Evolutionary conservation across 2,888 invertebrate genomes (phyloP).

Genomic region (Gasteruption jaculator): DNA sequence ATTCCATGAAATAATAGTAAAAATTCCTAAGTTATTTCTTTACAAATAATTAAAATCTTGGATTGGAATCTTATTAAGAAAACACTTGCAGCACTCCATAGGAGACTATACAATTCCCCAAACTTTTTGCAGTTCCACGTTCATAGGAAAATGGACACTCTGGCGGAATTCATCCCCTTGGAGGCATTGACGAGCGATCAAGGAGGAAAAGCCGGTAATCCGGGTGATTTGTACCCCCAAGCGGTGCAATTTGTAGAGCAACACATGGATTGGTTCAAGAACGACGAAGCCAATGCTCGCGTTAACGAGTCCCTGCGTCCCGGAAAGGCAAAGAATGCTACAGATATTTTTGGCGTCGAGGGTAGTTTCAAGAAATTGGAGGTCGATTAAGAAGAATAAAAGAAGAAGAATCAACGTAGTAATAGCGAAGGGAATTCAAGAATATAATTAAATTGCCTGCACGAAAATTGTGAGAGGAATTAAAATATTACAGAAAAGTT

Average conservation of each 20-base stretch:
- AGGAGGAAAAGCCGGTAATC: conserved; percentile 57
- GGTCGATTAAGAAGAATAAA: conserved; percentile 66
- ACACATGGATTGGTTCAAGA: conserved; percentile 44
- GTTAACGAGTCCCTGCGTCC: conserved; percentile 60
- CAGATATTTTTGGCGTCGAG: conserved; percentile 63
- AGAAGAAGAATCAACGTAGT: too few species aligned
- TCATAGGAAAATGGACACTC: conserved; percentile 53
- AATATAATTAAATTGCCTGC: too few species aligned
- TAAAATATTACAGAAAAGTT: too few species aligned
- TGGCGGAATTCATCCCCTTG: conserved; percentile 55
- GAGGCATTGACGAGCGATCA: conserved; percentile 61
- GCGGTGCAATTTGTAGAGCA: conserved; percentile 39
- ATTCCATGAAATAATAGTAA: too few species aligned
- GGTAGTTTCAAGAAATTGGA: conserved; percentile 72
- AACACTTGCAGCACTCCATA: too few species aligned
- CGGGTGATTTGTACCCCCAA: conserved; percentile 33
- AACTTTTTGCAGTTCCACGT: conserved; percentile 42
- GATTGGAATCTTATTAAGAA: too few species aligned
- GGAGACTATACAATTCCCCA: too few species aligned
- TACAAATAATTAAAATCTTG: too few species aligned
- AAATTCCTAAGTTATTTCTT: too few species aligned
- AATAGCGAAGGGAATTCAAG: too few species aligned
- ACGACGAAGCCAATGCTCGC: conserved; percentile 55
- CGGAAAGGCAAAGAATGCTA: conserved; percentile 61
- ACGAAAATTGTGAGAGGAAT: too few species aligned